Conservation (phyloP, 2,888 invertebrate species). For the Meiosimyza platycephala region DNA sequence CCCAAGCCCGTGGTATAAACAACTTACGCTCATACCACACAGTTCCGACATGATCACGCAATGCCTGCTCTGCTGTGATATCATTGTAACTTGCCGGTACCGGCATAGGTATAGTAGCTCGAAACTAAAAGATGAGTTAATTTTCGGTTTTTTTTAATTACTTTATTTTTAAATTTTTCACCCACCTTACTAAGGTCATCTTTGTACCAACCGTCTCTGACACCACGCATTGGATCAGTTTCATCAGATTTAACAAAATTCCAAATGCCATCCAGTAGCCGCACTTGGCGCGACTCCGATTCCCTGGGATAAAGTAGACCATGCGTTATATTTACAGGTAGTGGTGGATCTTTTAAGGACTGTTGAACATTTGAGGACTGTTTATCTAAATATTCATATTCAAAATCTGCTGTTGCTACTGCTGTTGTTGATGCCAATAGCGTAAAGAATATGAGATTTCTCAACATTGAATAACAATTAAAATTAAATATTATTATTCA, state of each 20-base stretch:
- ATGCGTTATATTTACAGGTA: conserved; percentile 42
- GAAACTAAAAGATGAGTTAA: conserved; percentile 49
- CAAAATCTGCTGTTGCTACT: neutral
- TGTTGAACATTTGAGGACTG: no score
- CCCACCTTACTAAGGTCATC: conserved; percentile 75
- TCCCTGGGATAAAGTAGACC: conserved; percentile 70
- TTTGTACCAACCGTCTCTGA: conserved; percentile 80
- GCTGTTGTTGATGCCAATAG: neutral
- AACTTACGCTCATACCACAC: conserved; percentile 95
- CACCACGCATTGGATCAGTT: conserved; percentile 77
- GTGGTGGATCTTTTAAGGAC: neutral
- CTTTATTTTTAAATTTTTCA: neutral
- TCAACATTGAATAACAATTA: no score
- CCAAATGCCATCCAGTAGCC: conserved; percentile 89
- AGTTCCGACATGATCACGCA: conserved; percentile 95
- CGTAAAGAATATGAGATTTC: no score
- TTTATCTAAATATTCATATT: neutral
- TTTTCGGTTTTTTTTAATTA: no score
- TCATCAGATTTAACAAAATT: conserved; percentile 82
- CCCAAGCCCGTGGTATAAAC: conserved; percentile 83
- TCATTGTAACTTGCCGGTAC: conserved; percentile 97
- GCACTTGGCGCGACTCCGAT: conserved; percentile 84
- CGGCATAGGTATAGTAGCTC: conserved; percentile 85
- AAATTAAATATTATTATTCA: no score
- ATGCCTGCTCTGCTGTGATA: conserved; percentile 79